Base-by-base conservation (phyloP, 1,140 invertebrate genomes). In the Centruroides vittatus region DNA sequence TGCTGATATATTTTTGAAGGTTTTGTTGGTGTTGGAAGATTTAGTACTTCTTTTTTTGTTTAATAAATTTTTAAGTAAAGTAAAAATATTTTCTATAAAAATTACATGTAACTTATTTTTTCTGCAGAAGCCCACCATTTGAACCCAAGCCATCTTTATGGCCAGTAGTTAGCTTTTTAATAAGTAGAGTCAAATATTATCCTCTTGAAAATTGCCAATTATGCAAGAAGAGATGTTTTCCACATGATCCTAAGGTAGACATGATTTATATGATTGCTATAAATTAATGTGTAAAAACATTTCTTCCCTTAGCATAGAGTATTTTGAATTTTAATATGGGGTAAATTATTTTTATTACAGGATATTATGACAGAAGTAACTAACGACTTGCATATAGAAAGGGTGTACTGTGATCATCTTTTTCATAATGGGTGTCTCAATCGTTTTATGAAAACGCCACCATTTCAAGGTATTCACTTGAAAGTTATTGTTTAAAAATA, bases 351-450 rank as follows among this genome's bases (percentile, higher is more conserved):
- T 58, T 46, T 50, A 46, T 46, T 64, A 48, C 46, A 78, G 75
- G 70, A 79, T 23, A 65, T 78, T n/a, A 74, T 79, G 58, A 68
- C 66, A 13, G 78, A 85, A 70, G 81, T 84, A 65, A 76, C 75
- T 61, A 75, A 76, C 8, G 77, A 81, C 65, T 72, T 74, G 13
- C 81, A 83, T 66, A 76, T 84, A 23, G 85, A 88, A 68, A 78
- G 84, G 64, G 77, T 88, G 3, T 87, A 85, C 66, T 88, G 86
- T 72, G 81, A 84, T 8, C 86, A 88, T 73, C 68, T 86, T 9
- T 87, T 84, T 70, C 86, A 88, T 71, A 78, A 83, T 66, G 77
- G 78, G 57, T 88, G 86, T 71, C 74, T 88, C n/a, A 76, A 84
- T 63, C 77, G 73, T 36, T 86, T 81, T 67, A 81, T 88, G 74